A percentile compares a stretch with the other conserved stretches of the same genome.
These are phyloP conservation scores for Aphidius ervi DNA, from an alignment of 1,140 invertebrate genomes.

Conservation along the genomic window DNA sequence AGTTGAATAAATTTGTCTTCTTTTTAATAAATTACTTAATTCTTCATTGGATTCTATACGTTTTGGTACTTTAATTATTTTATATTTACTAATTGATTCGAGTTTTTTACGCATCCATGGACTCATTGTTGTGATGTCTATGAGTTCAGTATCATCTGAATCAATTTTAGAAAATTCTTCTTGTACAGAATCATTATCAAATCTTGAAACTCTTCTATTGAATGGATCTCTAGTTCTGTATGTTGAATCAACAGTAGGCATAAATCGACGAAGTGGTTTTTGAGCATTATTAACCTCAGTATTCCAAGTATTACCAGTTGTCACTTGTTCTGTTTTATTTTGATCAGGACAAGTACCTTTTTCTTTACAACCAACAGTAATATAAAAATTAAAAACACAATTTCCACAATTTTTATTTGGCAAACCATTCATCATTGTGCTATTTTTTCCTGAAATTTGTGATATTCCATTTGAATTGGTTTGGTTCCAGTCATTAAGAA, in stretches of 20 bases:
- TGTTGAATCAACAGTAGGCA: background rate
- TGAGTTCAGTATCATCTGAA: no score
- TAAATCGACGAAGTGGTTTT: background rate
- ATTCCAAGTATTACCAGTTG: background rate
- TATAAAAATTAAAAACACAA: constrained; percentile 31
- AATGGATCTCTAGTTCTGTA: background rate
- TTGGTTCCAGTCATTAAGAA: constrained; percentile 20
- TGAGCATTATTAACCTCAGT: background rate
- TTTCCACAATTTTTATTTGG: constrained; percentile 19
- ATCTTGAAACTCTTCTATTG: no score
- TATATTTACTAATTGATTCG: no score
- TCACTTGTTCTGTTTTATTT: background rate
- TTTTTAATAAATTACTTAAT: no score
- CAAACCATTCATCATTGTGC: background rate
- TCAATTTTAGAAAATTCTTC: no score
- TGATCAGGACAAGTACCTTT: constrained; percentile 12
- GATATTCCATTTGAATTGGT: background rate
- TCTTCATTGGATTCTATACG: no score
- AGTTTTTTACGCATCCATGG: no score
- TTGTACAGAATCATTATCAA: no score
- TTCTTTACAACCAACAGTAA: constrained; percentile 19
- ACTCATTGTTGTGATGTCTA: no score
- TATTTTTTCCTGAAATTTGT: background rate
- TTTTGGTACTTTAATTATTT: no score
- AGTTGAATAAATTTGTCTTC: no score